A percentile compares a stretch with the other conserved stretches of the same genome.
phyloP scores from a whole-genome alignment of 2,797 vertebrate genomes.

The Argya squamiceps region DNA sequence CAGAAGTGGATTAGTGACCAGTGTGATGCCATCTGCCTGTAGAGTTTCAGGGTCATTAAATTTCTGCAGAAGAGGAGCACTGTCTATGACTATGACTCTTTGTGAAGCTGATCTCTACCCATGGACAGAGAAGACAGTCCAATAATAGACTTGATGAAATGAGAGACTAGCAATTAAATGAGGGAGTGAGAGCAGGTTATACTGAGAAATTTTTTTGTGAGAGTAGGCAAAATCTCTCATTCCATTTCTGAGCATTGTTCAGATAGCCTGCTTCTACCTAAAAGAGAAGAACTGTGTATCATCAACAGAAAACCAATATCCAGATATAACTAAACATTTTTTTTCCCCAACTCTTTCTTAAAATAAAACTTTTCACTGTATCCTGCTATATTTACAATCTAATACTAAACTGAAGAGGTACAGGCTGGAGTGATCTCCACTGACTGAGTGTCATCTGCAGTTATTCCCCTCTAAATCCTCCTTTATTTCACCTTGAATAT shows the following conservation, averaged over 20 bases:
- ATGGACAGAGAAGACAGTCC: not conserved
- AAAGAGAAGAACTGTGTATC: not conserved
- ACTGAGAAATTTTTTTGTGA: not conserved
- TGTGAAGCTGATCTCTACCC: not conserved
- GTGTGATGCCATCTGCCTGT: not conserved
- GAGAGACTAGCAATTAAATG: not conserved
- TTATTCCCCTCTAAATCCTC: not conserved
- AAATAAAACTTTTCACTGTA: not conserved
- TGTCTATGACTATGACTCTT: not conserved
- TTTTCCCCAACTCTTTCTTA: not conserved
- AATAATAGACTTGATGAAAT: not conserved
- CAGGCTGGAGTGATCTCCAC: not conserved
- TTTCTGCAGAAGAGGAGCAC: not conserved
- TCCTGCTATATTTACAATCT: not conserved
- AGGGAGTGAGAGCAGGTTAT: not conserved
- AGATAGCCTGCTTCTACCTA: not conserved
- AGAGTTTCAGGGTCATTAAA: not conserved
- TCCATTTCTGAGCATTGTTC: not conserved
- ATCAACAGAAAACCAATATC: not conserved
- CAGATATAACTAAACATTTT: not conserved
- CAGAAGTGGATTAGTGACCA: not conserved
- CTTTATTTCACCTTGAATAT: not conserved
- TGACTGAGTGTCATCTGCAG: not conserved
- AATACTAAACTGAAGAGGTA: not conserved
- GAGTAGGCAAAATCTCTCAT: not conserved